Conservation (phyloP, 1,140 invertebrate species). For the Laupala kohalensis region DNA sequence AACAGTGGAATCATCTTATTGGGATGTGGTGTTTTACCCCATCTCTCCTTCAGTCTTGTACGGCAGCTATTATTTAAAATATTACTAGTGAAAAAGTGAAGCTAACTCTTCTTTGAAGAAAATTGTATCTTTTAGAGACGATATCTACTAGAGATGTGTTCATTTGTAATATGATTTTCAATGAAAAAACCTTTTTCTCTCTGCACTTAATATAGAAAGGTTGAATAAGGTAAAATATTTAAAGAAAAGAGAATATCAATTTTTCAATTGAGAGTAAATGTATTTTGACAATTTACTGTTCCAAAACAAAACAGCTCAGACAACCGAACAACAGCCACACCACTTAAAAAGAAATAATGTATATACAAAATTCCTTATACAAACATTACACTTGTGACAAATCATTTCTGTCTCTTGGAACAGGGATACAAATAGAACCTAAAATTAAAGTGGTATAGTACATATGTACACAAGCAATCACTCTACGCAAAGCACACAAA, state of each 20-base stretch:
- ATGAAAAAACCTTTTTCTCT: too few species aligned
- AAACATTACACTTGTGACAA: neutral
- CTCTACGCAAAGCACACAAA: neutral
- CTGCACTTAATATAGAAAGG: too few species aligned
- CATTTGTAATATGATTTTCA: too few species aligned
- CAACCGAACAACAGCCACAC: neutral
- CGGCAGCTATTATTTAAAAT: too few species aligned
- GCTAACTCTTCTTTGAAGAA: too few species aligned
- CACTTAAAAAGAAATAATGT: neutral
- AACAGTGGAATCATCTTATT: too few species aligned
- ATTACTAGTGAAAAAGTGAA: too few species aligned
- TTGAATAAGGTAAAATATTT: too few species aligned
- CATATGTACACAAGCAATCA: neutral
- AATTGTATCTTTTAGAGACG: too few species aligned
- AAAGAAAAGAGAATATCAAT: neutral
- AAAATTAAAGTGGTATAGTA: neutral
- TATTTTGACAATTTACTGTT: neutral
- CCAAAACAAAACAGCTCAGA: neutral
- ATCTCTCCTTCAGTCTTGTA: too few species aligned
- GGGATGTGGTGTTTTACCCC: too few species aligned
- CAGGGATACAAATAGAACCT: neutral
- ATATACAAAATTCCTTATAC: neutral
- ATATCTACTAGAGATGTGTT: too few species aligned
- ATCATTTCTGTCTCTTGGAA: neutral
- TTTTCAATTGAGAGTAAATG: neutral